phyloP scores from a whole-genome alignment of 2,888 invertebrate species.

The Carabus problematicus region DNA sequence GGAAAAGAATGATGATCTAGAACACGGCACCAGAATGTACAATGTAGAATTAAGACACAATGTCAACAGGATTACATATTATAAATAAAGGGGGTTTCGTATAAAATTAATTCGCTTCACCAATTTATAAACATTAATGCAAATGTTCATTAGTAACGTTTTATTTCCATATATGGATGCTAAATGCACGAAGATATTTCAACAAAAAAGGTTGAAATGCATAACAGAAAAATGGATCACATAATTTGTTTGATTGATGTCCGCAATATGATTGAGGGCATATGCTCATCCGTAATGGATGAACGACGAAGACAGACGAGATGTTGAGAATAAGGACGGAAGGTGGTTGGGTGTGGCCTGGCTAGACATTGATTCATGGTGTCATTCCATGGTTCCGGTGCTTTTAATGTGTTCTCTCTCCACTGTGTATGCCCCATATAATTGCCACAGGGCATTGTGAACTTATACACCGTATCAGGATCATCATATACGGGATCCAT shows the following conservation, averaged over 20 bases:
- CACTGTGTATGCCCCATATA: conserved; percentile 35
- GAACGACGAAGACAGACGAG: not conserved
- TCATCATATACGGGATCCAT: not conserved
- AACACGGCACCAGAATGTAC: no score
- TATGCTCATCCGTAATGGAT: conserved; percentile 21
- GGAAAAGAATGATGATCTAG: no score
- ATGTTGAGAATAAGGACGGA: conserved; percentile 12
- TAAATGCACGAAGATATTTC: no score
- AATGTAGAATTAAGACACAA: no score
- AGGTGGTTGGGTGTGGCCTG: conserved; percentile 30
- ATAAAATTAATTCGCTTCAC: no score
- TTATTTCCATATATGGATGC: no score
- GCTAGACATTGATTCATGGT: conserved; percentile 42
- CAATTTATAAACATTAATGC: no score
- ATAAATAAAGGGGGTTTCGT: no score
- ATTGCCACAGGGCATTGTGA: conserved; percentile 30
- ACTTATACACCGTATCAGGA: conserved; percentile 22
- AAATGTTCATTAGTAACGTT: no score
- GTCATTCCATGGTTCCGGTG: conserved; percentile 43
- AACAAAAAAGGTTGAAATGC: not conserved
- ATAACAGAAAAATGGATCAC: conserved; percentile 14
- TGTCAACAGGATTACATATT: no score
- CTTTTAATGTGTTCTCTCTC: conserved; percentile 22
- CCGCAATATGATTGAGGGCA: conserved; percentile 25
- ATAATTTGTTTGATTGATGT: conserved; percentile 31